Percentiles rank a stretch among this genome's conserved stretches.
Evolutionary conservation across 1,140 invertebrate species (phyloP).

Genomic region (Grapholita molesta): DNA sequence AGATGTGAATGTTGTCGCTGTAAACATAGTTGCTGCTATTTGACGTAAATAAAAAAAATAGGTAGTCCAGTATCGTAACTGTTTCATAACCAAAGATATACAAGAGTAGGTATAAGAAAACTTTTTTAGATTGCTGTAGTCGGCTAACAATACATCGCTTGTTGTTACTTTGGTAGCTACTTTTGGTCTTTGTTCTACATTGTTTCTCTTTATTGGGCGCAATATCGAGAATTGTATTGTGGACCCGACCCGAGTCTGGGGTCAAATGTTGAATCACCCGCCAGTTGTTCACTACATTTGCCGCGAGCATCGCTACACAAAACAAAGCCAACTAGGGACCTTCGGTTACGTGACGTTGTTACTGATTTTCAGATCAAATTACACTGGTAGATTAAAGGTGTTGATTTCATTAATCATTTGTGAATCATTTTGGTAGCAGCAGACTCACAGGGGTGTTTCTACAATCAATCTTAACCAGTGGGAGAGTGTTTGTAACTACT

Average conservation of each 20-base stretch:
- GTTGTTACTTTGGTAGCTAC: not conserved
- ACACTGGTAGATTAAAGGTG: not conserved
- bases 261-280: not conserved
- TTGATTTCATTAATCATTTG: too few relatives aligned
- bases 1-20: too few relatives aligned
- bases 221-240: not conserved
- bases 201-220: not conserved
- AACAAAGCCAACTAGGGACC: not conserved
- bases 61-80: too few relatives aligned
- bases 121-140: too few relatives aligned
- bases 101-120: too few relatives aligned
- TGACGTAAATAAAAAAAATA: too few relatives aligned
- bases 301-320: not conserved
- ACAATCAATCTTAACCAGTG: too few relatives aligned
- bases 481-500: too few relatives aligned
- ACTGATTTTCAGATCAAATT: not conserved
- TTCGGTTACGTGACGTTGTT: not conserved
- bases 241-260: not conserved
- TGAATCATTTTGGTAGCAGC: too few relatives aligned
- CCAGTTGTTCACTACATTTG: not conserved
- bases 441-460: too few relatives aligned
- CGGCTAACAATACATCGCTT: not conserved
- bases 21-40: too few relatives aligned
- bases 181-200: not conserved
- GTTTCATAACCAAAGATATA: too few relatives aligned